Percentiles rank a stretch among this genome's conserved stretches.
These are phyloP conservation scores for Dromococcyx pavoninus DNA, from an alignment of 2,797 vertebrate genomes.

Conservation along the genomic window DNA sequence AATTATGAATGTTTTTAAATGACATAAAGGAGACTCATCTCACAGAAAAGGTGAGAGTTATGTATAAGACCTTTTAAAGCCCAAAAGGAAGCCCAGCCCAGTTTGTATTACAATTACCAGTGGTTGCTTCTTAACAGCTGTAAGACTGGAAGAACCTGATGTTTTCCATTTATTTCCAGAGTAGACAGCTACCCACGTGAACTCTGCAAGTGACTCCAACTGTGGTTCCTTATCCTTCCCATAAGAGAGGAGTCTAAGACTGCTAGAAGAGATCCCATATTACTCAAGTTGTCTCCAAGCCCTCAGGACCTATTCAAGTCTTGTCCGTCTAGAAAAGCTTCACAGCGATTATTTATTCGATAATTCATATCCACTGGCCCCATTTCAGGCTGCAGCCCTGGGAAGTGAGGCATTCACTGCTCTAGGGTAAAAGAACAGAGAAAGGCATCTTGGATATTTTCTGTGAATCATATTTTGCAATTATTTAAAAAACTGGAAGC, in stretches of 20 bases:
- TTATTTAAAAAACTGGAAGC: background rate
- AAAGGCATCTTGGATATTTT: background rate
- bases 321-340: background rate
- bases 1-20: background rate
- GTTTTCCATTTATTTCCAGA: background rate
- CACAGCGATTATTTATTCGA: background rate
- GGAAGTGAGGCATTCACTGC: background rate
- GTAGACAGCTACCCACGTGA: background rate
- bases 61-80: background rate
- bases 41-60: background rate
- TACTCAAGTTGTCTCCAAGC: background rate
- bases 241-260: background rate
- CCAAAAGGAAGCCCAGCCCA: background rate
- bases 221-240: background rate
- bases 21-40: background rate
- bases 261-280: background rate
- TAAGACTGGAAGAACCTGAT: background rate
- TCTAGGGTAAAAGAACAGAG: background rate
- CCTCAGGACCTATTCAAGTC: background rate
- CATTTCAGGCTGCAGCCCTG: background rate
- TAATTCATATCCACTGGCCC: background rate
- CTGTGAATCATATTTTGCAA: background rate
- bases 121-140: background rate
- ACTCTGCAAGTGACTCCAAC: background rate
- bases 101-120: background rate